Percentiles rank a stretch among this genome's conserved stretches.
Conservation (phyloP, 2,888 invertebrate genomes). For the Thecophora atra region DNA sequence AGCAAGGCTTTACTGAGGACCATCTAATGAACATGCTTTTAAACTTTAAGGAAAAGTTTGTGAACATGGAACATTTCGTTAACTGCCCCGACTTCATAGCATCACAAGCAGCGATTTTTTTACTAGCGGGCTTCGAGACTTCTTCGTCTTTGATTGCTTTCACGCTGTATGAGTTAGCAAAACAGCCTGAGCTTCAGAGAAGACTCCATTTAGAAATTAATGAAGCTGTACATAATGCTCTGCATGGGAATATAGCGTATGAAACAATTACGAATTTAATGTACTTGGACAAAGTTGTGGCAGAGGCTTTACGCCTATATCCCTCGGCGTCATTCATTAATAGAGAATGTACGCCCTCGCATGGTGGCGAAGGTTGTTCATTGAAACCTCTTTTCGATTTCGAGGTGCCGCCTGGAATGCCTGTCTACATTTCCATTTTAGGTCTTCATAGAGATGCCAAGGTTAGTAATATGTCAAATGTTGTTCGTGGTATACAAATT, state of each 20-base stretch:
- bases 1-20: constrained; percentile 60
- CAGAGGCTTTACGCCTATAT: constrained; percentile 60
- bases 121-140: constrained; percentile 61
- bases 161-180: constrained; percentile 64
- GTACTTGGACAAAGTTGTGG: constrained; percentile 65
- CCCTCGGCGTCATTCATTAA: constrained; percentile 62
- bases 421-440: constrained; percentile 59
- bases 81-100: constrained; percentile 55
- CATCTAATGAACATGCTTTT: constrained; percentile 68
- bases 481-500: too few relatives aligned
- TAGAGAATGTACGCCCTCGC: constrained; percentile 57
- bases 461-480: constrained; percentile 43
- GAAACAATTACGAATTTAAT: constrained; percentile 63
- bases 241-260: too few relatives aligned
- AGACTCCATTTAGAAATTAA: constrained; percentile 63
- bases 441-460: constrained; percentile 59
- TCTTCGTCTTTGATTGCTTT: constrained; percentile 65
- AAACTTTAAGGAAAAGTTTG: constrained; percentile 60
- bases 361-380: constrained; percentile 50
- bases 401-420: constrained; percentile 54
- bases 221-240: constrained; percentile 49
- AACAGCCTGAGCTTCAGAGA: constrained; percentile 60
- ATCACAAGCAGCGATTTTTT: constrained; percentile 59
- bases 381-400: constrained; percentile 50
- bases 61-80: too few relatives aligned